Evolutionary conservation across 1,140 invertebrate genomes (phyloP).

Genomic region (Drosophila quadrilineata): DNA sequence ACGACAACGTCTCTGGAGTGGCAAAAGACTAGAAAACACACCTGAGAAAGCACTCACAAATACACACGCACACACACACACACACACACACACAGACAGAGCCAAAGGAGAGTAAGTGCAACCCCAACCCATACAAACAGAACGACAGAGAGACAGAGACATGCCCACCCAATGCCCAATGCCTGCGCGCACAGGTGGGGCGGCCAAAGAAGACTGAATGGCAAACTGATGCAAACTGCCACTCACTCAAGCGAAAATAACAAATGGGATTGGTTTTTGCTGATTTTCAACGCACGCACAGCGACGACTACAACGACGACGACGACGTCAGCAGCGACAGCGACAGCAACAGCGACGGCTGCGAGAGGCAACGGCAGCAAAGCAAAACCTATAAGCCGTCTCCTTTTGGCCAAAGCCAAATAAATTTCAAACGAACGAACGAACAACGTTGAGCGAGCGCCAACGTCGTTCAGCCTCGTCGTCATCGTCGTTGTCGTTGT

Average conservation of each 20-base stretch:
- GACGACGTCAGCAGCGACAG: constrained; percentile 18
- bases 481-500: constrained; percentile 13
- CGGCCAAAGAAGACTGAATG: constrained; percentile 58
- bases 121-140: not conserved
- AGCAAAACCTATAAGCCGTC: constrained; percentile 80
- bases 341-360: constrained; percentile 22
- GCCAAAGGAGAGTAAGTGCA: not conserved
- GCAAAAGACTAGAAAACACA: constrained; percentile 49
- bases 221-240: constrained; percentile 81
- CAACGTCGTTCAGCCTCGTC: constrained; percentile 12
- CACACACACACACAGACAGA: not conserved
- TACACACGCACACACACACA: constrained; percentile 2
- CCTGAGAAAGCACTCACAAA: constrained; percentile 47
- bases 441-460: constrained; percentile 40
- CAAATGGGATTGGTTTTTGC: constrained; percentile 82
- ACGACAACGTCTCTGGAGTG: constrained; percentile 39
- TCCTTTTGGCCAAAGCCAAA: constrained; percentile 81
- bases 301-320: constrained; percentile 29
- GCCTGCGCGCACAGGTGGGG: constrained; percentile 45
- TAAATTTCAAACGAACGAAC: constrained; percentile 80
- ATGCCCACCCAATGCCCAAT: constrained; percentile 41
- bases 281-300: constrained; percentile 77
- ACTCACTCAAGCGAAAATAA: constrained; percentile 81
- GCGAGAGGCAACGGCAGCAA: constrained; percentile 33
- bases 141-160: too few species aligned